These are phyloP conservation scores for Psilopsiagon aymara DNA, from an alignment of 2,113 vertebrate species.

Conservation along the genomic window DNA sequence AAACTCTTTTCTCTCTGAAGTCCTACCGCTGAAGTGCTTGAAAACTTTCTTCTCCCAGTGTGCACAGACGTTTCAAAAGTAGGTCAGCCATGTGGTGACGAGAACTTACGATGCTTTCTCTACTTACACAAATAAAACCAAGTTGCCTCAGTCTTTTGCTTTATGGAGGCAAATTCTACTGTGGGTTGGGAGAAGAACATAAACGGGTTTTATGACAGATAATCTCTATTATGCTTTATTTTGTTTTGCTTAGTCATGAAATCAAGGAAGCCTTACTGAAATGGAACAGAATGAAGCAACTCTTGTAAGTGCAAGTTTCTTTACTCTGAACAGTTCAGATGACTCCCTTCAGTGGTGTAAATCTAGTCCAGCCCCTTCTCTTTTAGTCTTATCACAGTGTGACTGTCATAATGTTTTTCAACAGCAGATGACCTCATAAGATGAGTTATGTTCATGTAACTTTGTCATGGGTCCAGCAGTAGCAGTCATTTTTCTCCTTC, in stretches of 20 bases:
- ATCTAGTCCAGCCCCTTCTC: neutral
- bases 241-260: neutral
- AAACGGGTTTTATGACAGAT: neutral
- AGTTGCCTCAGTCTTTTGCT: neutral
- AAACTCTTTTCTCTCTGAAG: neutral
- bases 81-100: neutral
- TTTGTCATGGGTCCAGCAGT: no score
- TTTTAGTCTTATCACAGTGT: neutral
- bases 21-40: neutral
- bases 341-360: neutral
- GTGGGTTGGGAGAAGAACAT: neutral
- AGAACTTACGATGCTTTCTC: neutral
- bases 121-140: neutral
- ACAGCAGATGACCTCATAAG: neutral
- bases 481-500: no score
- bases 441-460: neutral
- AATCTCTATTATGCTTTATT: neutral
- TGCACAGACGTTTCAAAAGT: neutral
- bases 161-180: neutral
- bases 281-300: neutral
- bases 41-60: neutral
- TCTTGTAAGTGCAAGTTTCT: neutral
- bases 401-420: neutral
- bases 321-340: neutral
- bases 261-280: neutral